Percentiles rank a stretch among this genome's conserved stretches.
phyloP scores from a whole-genome alignment of 2,113 vertebrate genomes.

The Helogale parvula region DNA sequence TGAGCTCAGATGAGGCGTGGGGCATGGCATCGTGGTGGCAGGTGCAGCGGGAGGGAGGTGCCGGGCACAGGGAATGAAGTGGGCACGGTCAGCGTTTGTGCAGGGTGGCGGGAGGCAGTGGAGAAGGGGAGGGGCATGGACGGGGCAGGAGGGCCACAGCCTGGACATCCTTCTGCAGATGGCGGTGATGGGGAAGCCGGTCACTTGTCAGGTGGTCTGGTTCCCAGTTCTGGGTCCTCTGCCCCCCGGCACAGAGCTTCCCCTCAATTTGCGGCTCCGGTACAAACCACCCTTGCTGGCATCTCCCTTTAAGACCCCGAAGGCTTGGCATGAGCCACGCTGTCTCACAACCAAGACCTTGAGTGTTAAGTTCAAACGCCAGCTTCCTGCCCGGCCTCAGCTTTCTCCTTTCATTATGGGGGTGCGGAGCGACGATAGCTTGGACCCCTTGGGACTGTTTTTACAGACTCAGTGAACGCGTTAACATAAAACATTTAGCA shows the following conservation, averaged over 20 bases:
- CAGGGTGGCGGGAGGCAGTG: not conserved
- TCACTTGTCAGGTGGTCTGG: not conserved
- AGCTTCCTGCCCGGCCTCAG: not conserved
- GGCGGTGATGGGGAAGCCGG: not conserved
- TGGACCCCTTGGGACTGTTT: not conserved
- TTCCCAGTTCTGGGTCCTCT: not conserved
- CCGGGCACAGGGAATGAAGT: too few relatives aligned
- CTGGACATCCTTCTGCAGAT: not conserved
- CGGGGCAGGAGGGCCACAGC: rapidly evolving
- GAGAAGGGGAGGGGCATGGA: not conserved
- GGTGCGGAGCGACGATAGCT: not conserved
- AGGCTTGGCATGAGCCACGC: not conserved
- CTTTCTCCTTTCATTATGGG: not conserved
- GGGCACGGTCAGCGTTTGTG: not conserved
- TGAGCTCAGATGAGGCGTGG: not conserved
- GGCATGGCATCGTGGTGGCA: not conserved
- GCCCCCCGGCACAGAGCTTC: not conserved
- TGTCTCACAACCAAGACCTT: too few relatives aligned
- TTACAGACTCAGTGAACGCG: not conserved
- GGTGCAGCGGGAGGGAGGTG: not conserved
- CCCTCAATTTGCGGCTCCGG: not conserved
- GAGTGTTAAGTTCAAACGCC: not conserved
- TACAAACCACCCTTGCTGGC: not conserved
- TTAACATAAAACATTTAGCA: not conserved
- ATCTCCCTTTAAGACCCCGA: not conserved